Evolutionary conservation across 1,140 invertebrate species (phyloP).

Genomic region (Drosophila busckii): DNA sequence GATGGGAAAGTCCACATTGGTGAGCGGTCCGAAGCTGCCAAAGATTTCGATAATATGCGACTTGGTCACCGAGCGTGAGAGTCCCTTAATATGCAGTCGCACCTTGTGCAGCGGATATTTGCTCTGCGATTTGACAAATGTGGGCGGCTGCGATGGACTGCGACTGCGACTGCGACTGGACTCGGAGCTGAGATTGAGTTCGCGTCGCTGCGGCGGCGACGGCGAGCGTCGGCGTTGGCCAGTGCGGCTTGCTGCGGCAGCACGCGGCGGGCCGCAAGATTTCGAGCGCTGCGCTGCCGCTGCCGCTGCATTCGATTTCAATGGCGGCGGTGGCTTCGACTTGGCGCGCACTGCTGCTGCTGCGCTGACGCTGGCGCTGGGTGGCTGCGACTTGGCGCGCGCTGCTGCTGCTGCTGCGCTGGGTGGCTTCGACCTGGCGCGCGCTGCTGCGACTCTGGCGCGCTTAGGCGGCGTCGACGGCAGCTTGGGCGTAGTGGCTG

Average conservation of each 20-base stretch:
- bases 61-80: constrained; percentile 45
- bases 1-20: constrained; percentile 47
- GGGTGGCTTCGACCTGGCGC: neutral
- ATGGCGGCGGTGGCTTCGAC: too few relatives aligned
- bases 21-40: constrained; percentile 34
- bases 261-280: too few relatives aligned
- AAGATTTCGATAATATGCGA: constrained; percentile 48
- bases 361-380: neutral
- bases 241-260: too few relatives aligned
- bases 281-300: too few relatives aligned
- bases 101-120: constrained; percentile 3
- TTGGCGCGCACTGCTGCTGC: neutral
- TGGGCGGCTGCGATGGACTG: neutral
- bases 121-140: neutral
- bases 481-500: too few relatives aligned
- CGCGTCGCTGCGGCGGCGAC: neutral
- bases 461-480: too few relatives aligned
- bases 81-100: constrained; percentile 45
- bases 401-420: neutral
- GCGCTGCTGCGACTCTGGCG: too few relatives aligned
- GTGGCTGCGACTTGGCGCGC: neutral
- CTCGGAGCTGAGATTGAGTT: too few relatives aligned
- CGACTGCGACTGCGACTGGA: neutral
- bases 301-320: too few relatives aligned
- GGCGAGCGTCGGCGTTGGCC: too few relatives aligned